phyloP scores from a whole-genome alignment of 1,140 invertebrate species.

The Camponotus floridanus region DNA sequence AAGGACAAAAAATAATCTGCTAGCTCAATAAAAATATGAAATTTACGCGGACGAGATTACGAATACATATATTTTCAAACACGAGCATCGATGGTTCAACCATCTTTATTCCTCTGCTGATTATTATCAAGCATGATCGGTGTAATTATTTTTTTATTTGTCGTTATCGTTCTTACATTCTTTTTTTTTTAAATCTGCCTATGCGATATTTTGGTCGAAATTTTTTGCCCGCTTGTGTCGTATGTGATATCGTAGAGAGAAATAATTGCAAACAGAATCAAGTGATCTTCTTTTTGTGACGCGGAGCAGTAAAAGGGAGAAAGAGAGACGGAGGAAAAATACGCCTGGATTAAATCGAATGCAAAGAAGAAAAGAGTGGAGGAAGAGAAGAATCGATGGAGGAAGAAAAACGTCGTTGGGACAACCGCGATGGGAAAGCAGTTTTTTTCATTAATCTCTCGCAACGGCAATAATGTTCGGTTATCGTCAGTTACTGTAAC shows the following conservation, averaged over 20 bases:
- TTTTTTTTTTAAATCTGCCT: slow-evolving; percentile 39
- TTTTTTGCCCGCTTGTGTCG: slow-evolving; percentile 47
- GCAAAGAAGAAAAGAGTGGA: slow-evolving; percentile 7
- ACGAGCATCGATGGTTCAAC: not conserved
- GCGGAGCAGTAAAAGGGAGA: slow-evolving; percentile 54
- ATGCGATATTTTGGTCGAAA: slow-evolving; percentile 37
- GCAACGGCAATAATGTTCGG: slow-evolving; percentile 45
- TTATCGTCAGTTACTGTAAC: slow-evolving; percentile 55
- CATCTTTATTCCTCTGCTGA: slow-evolving; percentile 6
- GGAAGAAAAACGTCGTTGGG: slow-evolving; percentile 25
- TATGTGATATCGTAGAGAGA: slow-evolving; percentile 33
- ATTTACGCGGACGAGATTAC: not conserved
- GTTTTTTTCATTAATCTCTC: slow-evolving; percentile 39
- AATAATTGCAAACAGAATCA: slow-evolving; percentile 39
- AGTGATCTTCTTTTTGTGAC: slow-evolving; percentile 60
- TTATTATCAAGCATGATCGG: slow-evolving; percentile 47
- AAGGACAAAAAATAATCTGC: not conserved
- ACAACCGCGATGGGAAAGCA: slow-evolving; percentile 16
- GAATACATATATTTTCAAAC: not conserved
- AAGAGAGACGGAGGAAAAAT: slow-evolving; percentile 37
- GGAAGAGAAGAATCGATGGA: not conserved
- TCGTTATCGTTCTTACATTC: slow-evolving; percentile 27
- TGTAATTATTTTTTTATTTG: slow-evolving; percentile 48
- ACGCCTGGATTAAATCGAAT: slow-evolving; percentile 39
- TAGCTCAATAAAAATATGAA: slow-evolving; percentile 3